phyloP scores from a whole-genome alignment of 2,888 invertebrate species.

The Plebejus melissa region DNA sequence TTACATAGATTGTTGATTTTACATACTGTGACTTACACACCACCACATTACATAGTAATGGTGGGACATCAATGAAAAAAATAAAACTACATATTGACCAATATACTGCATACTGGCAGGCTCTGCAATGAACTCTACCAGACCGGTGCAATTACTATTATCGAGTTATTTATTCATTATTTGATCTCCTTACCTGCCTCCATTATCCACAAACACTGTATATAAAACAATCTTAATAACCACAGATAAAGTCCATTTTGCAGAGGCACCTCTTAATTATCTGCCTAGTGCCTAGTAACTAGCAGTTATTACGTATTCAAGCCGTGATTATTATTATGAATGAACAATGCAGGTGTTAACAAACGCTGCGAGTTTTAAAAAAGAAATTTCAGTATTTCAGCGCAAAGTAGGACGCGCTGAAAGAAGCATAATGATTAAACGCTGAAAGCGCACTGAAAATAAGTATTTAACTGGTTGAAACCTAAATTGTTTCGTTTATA shows the following conservation, averaged over 20 bases:
- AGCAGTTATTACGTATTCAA: constrained; percentile 25
- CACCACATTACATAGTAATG: background rate
- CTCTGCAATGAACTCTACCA: constrained; percentile 10
- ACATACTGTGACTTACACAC: background rate
- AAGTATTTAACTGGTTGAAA: background rate
- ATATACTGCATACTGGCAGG: background rate
- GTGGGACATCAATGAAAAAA: background rate
- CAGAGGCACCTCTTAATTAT: background rate
- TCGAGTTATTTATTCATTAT: constrained; percentile 25
- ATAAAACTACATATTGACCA: background rate
- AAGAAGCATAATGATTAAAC: constrained; percentile 4
- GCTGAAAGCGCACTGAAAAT: constrained; percentile 17
- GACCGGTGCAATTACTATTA: background rate
- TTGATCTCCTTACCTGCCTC: constrained; percentile 9
- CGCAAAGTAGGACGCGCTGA: constrained; percentile 23
- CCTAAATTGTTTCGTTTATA: background rate
- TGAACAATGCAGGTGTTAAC: constrained; percentile 24
- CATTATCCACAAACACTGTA: background rate
- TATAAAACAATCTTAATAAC: background rate
- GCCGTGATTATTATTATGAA: constrained; percentile 21
- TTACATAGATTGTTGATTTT: background rate
- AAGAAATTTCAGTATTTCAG: constrained; percentile 2
- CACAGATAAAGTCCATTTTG: background rate
- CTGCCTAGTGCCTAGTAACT: background rate
- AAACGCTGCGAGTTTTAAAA: background rate